Base-by-base conservation (phyloP, 2,113 vertebrate species). In the Tachycineta bicolor region DNA sequence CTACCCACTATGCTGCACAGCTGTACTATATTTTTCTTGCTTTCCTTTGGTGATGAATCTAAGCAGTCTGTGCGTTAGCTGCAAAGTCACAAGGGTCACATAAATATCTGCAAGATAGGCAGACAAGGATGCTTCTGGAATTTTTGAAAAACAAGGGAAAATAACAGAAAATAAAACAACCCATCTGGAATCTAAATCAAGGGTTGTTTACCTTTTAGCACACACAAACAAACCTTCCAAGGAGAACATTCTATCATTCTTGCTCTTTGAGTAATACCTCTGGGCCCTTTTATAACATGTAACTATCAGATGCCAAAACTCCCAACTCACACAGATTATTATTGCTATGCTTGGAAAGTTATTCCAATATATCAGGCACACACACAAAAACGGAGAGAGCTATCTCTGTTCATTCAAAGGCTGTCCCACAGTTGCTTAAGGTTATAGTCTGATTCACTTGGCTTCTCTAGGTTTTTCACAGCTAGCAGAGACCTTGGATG, bases 241-340 rank as follows among this genome's bases (percentile, higher is more conserved):
- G 63, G 67, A 94, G 78, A 96, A 67, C 25, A 47, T 91, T 92
- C 78, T 46, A 43, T 94, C 81, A 65, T 85, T 67, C 70, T 59
- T 60, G 39, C 60, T 86, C 60, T 91, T 71, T 64, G 53, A 0
- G 2, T 41, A 91, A 90, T 92, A 83, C 83, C 83, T 92, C 69
- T 62, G 91, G 79, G 94, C 65, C 74, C 73, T 78, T 83, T 94
- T 93, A 93, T 55, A 91, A 58, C 60, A 58, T 91, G 82, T 25
- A 96, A 74, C 83, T 76, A 95, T 85, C 91, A 94, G 73, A 94
- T 94, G 77, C 87, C 89, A 89, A 90, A 96, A 93, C 64, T 93
- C 91, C 93, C 95, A 93, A 9, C 85, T 95, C 94, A 83, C 75
- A 49, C 50, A 93, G 83, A 95, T 95, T 97, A 91, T 96, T 91